Conservation (phyloP, 2,797 vertebrate genomes). For the Kryptopterus vitreolus region DNA sequence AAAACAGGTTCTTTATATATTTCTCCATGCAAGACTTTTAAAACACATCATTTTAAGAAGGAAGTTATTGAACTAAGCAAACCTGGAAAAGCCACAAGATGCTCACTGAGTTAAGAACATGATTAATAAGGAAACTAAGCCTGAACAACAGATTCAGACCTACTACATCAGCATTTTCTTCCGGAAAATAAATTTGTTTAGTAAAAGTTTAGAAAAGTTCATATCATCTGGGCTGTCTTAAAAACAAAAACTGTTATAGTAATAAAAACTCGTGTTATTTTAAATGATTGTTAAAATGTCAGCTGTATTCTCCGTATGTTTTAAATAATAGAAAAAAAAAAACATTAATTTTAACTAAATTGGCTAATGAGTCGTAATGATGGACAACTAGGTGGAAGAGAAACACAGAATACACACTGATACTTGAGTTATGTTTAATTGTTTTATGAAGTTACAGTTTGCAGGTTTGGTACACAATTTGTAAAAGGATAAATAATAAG, state of each 20-base stretch:
- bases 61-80: slow-evolving; percentile 22
- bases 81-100: slow-evolving; percentile 19
- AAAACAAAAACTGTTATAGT: background rate
- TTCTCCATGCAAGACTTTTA: background rate
- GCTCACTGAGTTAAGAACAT: slow-evolving; percentile 25
- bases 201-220: too few relatives aligned
- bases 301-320: background rate
- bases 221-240: background rate
- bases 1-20: background rate
- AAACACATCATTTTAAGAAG: slow-evolving; percentile 23
- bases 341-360: background rate
- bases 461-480: background rate
- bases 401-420: background rate
- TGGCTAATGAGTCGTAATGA: background rate
- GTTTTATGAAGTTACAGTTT: background rate
- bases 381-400: background rate
- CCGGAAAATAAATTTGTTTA: background rate
- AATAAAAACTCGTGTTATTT: background rate
- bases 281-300: background rate
- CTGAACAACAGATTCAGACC: background rate
- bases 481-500: background rate
- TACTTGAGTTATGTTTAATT: background rate
- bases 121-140: slow-evolving; percentile 27
- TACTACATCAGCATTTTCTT: background rate
- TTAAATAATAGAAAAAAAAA: background rate